Percentiles rank a stretch among this genome's conserved stretches.
Conservation (phyloP, 2,113 vertebrate genomes). For the Rhabdornis inornatus region DNA sequence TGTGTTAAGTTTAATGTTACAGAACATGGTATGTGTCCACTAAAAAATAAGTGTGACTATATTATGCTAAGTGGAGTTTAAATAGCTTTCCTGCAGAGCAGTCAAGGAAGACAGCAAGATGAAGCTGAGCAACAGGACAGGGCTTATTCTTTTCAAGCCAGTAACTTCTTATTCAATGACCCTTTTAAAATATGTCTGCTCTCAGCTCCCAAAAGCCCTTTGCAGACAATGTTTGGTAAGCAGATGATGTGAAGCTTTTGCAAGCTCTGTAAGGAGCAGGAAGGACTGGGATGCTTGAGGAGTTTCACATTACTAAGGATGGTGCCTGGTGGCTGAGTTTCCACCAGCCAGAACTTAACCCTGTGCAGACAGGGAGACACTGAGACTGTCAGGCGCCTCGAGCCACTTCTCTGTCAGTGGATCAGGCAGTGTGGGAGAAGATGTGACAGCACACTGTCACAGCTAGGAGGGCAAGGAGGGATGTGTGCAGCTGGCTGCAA, state of each 20-base stretch:
- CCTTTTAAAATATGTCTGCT: neutral
- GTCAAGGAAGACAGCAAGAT: neutral
- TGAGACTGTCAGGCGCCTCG: fast-evolving
- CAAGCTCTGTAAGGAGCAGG: neutral
- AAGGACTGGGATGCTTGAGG: neutral
- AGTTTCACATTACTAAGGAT: neutral
- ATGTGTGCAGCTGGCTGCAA: neutral
- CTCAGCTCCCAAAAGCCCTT: neutral
- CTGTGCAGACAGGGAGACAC: neutral
- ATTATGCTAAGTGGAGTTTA: neutral
- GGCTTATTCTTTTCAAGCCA: neutral
- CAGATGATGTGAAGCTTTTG: neutral
- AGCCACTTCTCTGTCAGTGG: neutral
- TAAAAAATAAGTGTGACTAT: neutral
- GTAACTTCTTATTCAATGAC: neutral
- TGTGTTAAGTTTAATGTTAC: neutral
- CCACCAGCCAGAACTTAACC: neutral
- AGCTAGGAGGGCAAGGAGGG: neutral
- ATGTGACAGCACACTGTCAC: neutral
- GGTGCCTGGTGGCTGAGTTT: neutral
- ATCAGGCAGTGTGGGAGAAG: neutral
- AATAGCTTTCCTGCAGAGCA: neutral
- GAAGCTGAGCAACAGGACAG: neutral
- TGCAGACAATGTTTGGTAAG: neutral
- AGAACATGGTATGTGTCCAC: neutral